phyloP scores from a whole-genome alignment of 2,113 vertebrate genomes.

The Eudyptes chrysolophus region DNA sequence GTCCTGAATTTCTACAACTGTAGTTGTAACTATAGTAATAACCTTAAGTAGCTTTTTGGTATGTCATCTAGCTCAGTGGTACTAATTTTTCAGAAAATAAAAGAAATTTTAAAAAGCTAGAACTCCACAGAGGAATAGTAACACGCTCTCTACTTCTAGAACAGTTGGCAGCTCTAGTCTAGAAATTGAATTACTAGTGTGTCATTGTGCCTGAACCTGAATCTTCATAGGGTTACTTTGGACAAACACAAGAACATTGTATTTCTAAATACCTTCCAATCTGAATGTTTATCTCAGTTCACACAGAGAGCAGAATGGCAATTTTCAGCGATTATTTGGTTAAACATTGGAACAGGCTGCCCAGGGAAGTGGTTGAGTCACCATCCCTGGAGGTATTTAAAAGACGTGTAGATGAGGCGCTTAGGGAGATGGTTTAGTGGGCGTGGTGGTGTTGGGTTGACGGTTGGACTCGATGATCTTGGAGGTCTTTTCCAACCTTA shows the following conservation, averaged over 20 bases:
- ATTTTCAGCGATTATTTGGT: background rate
- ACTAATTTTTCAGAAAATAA: background rate
- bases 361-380: no score
- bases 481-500: no score
- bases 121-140: background rate
- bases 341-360: no score
- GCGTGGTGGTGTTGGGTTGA: no score
- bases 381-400: no score
- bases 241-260: background rate
- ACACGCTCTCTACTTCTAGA: background rate
- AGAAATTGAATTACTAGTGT: background rate
- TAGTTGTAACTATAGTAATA: background rate
- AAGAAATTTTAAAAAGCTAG: background rate
- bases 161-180: background rate
- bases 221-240: background rate
- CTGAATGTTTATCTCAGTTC: background rate
- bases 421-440: no score
- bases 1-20: background rate
- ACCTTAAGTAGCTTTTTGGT: background rate
- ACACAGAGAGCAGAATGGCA: background rate
- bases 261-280: background rate
- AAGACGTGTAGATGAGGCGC: no score
- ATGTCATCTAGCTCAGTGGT: background rate
- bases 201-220: background rate
- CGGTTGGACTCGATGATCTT: no score